Conservation (phyloP, 2,888 invertebrate genomes). For the Cerceris rybyensis region DNA sequence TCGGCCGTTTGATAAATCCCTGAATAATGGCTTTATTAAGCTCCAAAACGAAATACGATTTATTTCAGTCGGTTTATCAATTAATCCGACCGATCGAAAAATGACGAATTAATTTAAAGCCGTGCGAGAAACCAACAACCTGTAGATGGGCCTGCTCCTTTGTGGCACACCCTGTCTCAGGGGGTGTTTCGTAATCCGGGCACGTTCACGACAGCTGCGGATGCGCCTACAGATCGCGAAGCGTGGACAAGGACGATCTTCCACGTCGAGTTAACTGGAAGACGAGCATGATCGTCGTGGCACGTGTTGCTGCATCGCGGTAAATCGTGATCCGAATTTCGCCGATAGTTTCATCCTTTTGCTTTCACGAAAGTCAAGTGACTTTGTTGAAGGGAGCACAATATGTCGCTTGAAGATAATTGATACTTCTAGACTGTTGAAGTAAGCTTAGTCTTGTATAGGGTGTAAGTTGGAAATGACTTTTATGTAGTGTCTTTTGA, state of each 20-base stretch:
- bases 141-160: slow-evolving; percentile 67
- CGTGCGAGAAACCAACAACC: slow-evolving; percentile 71
- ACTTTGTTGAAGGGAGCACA: background rate
- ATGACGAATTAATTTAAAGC: slow-evolving; percentile 70
- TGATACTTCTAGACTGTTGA: background rate
- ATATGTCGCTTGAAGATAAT: background rate
- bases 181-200: slow-evolving; percentile 37
- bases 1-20: slow-evolving; percentile 28
- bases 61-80: slow-evolving; percentile 66
- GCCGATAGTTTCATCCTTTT: background rate
- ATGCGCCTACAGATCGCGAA: slow-evolving; percentile 48
- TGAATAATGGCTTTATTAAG: slow-evolving; percentile 64
- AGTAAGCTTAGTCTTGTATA: too few relatives aligned
- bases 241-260: slow-evolving; percentile 53
- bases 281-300: slow-evolving; percentile 53
- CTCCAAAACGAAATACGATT: slow-evolving; percentile 57
- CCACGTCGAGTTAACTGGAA: slow-evolving; percentile 52
- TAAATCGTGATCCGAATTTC: slow-evolving; percentile 56
- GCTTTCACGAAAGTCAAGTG: background rate
- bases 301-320: slow-evolving; percentile 60
- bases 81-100: slow-evolving; percentile 52
- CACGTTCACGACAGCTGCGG: slow-evolving; percentile 52
- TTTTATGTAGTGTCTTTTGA: too few relatives aligned
- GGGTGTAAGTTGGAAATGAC: too few relatives aligned
- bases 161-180: slow-evolving; percentile 9